Conservation (phyloP, 2,113 vertebrate species). For the Trematomus loennbergii region DNA sequence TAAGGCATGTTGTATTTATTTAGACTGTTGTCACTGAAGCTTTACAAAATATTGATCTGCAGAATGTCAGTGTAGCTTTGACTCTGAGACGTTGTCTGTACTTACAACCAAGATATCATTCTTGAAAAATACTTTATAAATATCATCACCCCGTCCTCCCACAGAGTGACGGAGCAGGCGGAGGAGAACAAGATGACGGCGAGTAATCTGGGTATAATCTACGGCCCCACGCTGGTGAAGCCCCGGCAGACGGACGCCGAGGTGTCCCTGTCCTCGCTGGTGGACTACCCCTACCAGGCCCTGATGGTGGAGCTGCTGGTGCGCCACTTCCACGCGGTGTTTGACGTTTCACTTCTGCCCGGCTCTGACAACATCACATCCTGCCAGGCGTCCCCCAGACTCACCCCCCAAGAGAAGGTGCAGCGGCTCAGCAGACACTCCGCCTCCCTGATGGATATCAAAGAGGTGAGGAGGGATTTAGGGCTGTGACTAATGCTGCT, state of each 20-base stretch:
- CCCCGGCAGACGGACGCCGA: slow-evolving; percentile 91
- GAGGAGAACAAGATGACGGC: slow-evolving; percentile 99
- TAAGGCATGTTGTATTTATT: not conserved
- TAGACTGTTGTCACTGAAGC: not conserved
- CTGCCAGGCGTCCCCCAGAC: slow-evolving; percentile 68
- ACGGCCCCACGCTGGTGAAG: slow-evolving; percentile 94
- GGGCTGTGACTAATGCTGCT: not conserved
- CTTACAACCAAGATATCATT: not conserved
- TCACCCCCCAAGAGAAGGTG: slow-evolving; percentile 86
- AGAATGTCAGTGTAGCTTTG: not conserved
- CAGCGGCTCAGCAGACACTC: slow-evolving; percentile 85
- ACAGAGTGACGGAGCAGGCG: slow-evolving; percentile 91
- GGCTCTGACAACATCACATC: slow-evolving; percentile 64
- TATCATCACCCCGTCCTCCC: not conserved
- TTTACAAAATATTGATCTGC: not conserved
- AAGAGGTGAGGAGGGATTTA: slow-evolving; percentile 85
- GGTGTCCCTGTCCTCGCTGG: slow-evolving; percentile 94
- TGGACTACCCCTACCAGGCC: slow-evolving; percentile 96
- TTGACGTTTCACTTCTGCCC: slow-evolving; percentile 78
- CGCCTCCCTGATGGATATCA: slow-evolving; percentile 85
- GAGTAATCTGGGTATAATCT: slow-evolving; percentile 97
- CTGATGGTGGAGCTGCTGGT: slow-evolving; percentile 93
- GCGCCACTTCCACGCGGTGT: slow-evolving; percentile 89
- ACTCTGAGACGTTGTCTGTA: not conserved
- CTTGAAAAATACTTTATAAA: not conserved